phyloP scores from a whole-genome alignment of 2,888 invertebrate genomes.

The Myathropa florea region DNA sequence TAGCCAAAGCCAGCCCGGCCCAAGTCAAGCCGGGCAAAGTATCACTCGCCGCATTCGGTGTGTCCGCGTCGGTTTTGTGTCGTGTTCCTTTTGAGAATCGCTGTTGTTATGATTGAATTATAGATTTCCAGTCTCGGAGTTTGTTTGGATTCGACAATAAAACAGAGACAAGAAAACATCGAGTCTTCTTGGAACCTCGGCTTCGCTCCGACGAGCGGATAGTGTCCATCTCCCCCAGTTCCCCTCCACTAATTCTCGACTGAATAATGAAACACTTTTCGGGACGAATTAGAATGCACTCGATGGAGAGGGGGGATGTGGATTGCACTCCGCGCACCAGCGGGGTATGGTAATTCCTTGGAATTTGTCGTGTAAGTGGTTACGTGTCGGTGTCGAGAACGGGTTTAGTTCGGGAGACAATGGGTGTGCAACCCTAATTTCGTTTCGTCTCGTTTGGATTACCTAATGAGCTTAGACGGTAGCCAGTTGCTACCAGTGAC shows the following conservation, averaged over 20 bases:
- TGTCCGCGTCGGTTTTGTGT: conserved; percentile 6
- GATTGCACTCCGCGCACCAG: conserved; percentile 2
- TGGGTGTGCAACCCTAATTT: conserved; percentile 52
- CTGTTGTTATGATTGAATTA: conserved; percentile 47
- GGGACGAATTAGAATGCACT: conserved; percentile 43
- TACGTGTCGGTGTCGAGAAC: conserved; percentile 42
- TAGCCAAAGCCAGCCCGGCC: neutral
- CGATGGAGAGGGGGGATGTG: neutral
- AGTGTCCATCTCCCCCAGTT: neutral
- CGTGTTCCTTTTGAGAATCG: conserved; percentile 5
- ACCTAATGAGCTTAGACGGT: conserved; percentile 59
- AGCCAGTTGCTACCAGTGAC: conserved; percentile 13
- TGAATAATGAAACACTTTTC: conserved; percentile 36
- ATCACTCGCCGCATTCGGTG: neutral
- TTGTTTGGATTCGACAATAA: conserved; percentile 23
- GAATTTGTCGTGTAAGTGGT: conserved; percentile 43
- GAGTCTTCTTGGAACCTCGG: conserved; percentile 22
- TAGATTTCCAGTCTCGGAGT: neutral
- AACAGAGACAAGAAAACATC: conserved; percentile 8
- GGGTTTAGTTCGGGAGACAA: conserved; percentile 18
- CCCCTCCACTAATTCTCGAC: neutral
- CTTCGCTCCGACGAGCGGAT: neutral
- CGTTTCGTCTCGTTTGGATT: conserved; percentile 47
- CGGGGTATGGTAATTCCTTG: conserved; percentile 45
- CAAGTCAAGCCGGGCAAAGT: neutral